Evolutionary conservation across 2,113 vertebrate species (phyloP), one percentile per base, ranked within the genome.

Genomic region (Lasiurus borealis): DNA sequence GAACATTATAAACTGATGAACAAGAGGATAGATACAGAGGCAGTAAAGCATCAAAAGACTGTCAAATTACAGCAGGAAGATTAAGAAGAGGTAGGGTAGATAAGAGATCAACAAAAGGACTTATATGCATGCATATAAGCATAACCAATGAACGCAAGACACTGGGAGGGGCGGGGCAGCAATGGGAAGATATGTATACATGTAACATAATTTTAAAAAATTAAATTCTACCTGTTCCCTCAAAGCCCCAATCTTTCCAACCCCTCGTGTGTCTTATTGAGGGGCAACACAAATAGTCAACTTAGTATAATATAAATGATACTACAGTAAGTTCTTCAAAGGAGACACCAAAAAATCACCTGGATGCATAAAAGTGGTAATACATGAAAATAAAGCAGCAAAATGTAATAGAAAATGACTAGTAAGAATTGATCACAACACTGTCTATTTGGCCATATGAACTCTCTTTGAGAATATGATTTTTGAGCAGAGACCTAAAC

Each of bases 371-470:
- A 92, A 78, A 34, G 48, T 77, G 91, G 21, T 19, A 84, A 9
- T 86, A 48, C 36, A 76, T 92, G 34, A 82, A 93, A 92, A 82
- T 83, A 85, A 83, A 54, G 71, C 8, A 54, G 34, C 14, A 78
- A 31, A 71, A 31, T 29, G 0, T 77, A 75, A 76, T 66, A 44
- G 10, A 59, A 92, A 77, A 25, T 40, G 1, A 71, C 6, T 34
- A 62, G 21, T n/a, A 46, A 48, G 44, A 69, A 88, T 6, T 69
- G 78, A 91, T 64, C 48, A 0, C 66, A 88, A 21, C n/a, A 25
- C 76, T 96, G 25, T 46, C 46, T 92, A n/a, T 11, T 12, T 81
- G 27, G 5, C 34, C 10, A 16, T 83, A 77, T 25, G 44, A 88
- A 77, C 9, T 87, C 7, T 68, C 19, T 71, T 78, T 62, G 31